Evolutionary conservation across 2,888 invertebrate species (phyloP), one percentile per base, ranked within the genome.

Genomic region (Eupithecia subfuscata): DNA sequence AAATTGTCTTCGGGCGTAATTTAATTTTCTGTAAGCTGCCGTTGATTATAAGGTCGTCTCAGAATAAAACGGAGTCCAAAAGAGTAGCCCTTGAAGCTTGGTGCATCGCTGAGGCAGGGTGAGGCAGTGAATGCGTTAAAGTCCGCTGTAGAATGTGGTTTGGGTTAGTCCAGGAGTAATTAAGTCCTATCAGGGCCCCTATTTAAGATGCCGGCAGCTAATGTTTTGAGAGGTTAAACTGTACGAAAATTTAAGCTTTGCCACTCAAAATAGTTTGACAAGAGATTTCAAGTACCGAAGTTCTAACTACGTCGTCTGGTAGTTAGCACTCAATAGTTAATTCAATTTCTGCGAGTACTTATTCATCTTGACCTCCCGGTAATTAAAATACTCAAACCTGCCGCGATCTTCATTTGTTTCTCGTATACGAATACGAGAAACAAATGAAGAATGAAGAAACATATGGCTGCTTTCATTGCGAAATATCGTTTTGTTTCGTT

Each of bases 211-310:
- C 60, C 60, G 65, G 65, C 64, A 48, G 45, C 52, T 73, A 75
- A 73, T 75, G 70, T 73, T 76, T 76, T 73, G 68, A 68, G 63
- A 73, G 76, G 73, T 73, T 76, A 40, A 76, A 68, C 67, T 70
- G 67, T 68, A 63, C 67, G 34, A 40, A 34, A 68, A 73, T 76
- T 76, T 40, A 70, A 16, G 52, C 11, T 5, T 68, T 43, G 11
- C 69, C 30, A 45, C 70, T 73, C 67, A 7, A 52, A 52, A 52
- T 69, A 72, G 69, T 69, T 69, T 69, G 63, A 56, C 64, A 52
- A 25, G 16, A 4, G 43, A 75, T 60, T 69, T 52, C 14, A 37
- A 40, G 69, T 67, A 37, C 22, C 37, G 12, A 67, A 67, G 40
- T 67, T 67, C 40, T n/a, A 67, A 67, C 65, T 67, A 37, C n/a